Conservation (phyloP, 2,888 invertebrate species). For the Leptothorax acervorum region DNA sequence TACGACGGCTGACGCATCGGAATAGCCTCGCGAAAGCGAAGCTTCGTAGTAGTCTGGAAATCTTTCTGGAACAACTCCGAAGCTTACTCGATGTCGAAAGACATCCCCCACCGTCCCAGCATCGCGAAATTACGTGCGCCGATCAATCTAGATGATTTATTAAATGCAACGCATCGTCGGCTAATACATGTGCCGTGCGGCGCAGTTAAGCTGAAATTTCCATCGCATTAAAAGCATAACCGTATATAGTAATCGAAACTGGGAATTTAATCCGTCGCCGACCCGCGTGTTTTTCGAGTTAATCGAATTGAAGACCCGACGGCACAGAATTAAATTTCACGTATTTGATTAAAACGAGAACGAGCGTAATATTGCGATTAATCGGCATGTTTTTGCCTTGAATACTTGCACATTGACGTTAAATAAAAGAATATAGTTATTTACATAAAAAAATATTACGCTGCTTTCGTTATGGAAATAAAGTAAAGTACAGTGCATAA, state of each 20-base stretch:
- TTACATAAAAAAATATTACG: slow-evolving; percentile 1
- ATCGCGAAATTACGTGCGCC: slow-evolving; percentile 8
- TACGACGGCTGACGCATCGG: slow-evolving; percentile 59
- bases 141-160: slow-evolving; percentile 35
- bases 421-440: slow-evolving; percentile 21
- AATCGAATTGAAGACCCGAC: slow-evolving; percentile 40
- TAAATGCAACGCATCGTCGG: slow-evolving; percentile 9
- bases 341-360: slow-evolving; percentile 44
- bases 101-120: background rate
- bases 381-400: slow-evolving; percentile 31
- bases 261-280: slow-evolving; percentile 27
- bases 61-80: slow-evolving; percentile 46
- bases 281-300: slow-evolving; percentile 30
- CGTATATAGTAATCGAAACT: slow-evolving; percentile 29
- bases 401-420: background rate
- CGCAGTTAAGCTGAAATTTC: slow-evolving; percentile 23
- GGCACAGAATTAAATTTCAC: slow-evolving; percentile 36
- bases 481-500: background rate
- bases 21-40: slow-evolving; percentile 48
- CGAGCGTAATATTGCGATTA: slow-evolving; percentile 33
- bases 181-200: background rate
- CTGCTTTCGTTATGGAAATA: background rate
- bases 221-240: slow-evolving; percentile 39
- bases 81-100: slow-evolving; percentile 11
- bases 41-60: slow-evolving; percentile 64